phyloP scores from a whole-genome alignment of 2,797 vertebrate genomes.

The Premnoplex brunnescens region DNA sequence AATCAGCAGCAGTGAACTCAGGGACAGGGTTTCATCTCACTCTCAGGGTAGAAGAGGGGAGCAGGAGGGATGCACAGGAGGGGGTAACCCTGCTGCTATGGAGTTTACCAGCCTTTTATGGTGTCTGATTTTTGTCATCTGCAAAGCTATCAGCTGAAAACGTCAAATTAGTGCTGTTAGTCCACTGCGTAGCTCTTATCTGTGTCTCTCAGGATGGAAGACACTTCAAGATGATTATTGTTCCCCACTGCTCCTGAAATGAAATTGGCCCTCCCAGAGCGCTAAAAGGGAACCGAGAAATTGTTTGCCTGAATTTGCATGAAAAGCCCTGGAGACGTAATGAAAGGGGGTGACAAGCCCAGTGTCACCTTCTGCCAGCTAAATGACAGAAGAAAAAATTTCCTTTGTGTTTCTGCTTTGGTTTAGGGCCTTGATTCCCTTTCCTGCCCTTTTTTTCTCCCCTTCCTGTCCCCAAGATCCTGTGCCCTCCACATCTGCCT shows the following conservation, averaged over 20 bases:
- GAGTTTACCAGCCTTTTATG: constrained; percentile 55
- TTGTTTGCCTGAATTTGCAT: constrained; percentile 74
- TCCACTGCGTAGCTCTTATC: constrained; percentile 70
- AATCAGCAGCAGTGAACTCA: neutral
- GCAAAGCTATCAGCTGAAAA: constrained; percentile 65
- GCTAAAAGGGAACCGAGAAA: constrained; percentile 65
- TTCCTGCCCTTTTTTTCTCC: neutral
- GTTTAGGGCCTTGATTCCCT: neutral
- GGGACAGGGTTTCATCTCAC: neutral
- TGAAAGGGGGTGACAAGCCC: constrained; percentile 59
- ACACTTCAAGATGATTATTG: constrained; percentile 65
- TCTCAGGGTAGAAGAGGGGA: neutral
- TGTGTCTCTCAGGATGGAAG: constrained; percentile 72
- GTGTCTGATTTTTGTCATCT: constrained; percentile 67
- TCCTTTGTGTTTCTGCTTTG: constrained; percentile 30
- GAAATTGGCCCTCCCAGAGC: constrained; percentile 64
- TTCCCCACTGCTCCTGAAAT: constrained; percentile 65
- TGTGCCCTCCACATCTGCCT: accelerated
- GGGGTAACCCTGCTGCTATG: neutral
- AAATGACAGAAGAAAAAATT: neutral
- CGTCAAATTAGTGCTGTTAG: constrained; percentile 68
- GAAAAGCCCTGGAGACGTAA: constrained; percentile 59
- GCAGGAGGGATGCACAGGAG: neutral
- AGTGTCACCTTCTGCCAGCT: constrained; percentile 41
- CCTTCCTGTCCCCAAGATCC: accelerated